A percentile compares a stretch with the other conserved stretches of the same genome.
Evolutionary conservation across 1,140 invertebrate species (phyloP).

Genomic region (Bombus superbus): DNA sequence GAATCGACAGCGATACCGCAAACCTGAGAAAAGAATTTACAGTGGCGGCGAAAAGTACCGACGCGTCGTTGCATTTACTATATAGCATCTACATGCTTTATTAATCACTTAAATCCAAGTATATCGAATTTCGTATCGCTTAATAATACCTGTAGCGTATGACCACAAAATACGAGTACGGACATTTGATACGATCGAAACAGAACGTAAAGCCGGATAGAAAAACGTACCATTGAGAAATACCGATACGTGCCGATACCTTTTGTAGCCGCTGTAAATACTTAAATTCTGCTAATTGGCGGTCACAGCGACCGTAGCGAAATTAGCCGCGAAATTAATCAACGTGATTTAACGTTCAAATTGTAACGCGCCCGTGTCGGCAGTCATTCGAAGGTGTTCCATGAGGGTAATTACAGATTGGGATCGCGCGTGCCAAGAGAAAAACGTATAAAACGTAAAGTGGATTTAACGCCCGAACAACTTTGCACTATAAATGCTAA

Average conservation of each 20-base stretch:
- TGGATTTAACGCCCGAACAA: conserved; percentile 68
- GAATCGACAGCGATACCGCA: background rate
- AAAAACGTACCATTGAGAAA: background rate
- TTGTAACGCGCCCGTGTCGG: background rate
- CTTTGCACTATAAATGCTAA: conserved; percentile 75
- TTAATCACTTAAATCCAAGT: background rate
- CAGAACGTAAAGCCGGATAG: background rate
- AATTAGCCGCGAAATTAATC: conserved; percentile 15
- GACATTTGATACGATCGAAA: background rate
- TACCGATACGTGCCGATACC: background rate
- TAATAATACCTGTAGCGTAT: background rate
- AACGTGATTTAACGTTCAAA: conserved; percentile 15
- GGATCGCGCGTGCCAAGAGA: conserved; percentile 45
- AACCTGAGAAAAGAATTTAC: background rate
- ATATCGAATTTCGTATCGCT: background rate
- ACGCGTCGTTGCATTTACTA: too few relatives aligned
- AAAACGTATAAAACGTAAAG: conserved; percentile 58
- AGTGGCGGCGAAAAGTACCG: too few relatives aligned
- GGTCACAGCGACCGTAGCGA: background rate
- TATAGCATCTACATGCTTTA: too few relatives aligned
- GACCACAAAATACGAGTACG: too few relatives aligned
- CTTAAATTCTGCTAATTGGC: background rate
- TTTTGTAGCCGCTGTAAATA: background rate
- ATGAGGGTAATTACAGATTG: conserved; percentile 60
- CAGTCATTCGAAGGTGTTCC: conserved; percentile 22